Conservation (phyloP, 2,888 invertebrate genomes). For the Spatulosminthurus flaviceps region DNA sequence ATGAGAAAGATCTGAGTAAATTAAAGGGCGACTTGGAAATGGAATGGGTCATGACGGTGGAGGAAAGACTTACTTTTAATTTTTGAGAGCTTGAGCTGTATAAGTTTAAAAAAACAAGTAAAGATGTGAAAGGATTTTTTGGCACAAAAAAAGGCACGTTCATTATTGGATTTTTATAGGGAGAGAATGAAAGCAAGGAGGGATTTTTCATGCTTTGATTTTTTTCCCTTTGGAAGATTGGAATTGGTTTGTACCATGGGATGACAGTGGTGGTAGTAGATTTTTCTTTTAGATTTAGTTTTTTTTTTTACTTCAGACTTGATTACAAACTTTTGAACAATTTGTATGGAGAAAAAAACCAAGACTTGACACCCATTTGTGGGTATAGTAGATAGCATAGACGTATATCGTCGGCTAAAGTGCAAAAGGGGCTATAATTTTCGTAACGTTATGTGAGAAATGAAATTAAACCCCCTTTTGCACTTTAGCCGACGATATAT, state of each 20-base stretch:
- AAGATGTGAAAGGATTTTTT: neutral
- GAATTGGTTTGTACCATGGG: neutral
- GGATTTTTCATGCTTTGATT: neutral
- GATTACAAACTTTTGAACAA: too few relatives aligned
- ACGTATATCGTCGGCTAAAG: slow-evolving; percentile 13
- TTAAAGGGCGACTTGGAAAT: too few relatives aligned
- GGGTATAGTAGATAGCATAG: neutral
- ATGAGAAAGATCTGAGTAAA: too few relatives aligned
- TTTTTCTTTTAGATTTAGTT: neutral
- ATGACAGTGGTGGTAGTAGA: neutral
- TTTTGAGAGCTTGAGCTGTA: neutral
- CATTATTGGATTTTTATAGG: neutral
- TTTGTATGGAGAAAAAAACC: slow-evolving; percentile 32
- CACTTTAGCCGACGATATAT: too few relatives aligned
- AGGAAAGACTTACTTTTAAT: neutral
- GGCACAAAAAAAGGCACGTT: neutral
- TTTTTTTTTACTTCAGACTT: neutral
- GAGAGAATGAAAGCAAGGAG: neutral
- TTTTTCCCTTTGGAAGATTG: neutral
- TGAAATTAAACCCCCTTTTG: too few relatives aligned
- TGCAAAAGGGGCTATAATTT: neutral
- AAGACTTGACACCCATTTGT: slow-evolving; percentile 34
- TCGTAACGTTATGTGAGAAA: neutral
- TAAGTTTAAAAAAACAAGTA: too few relatives aligned
- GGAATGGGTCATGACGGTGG: too few relatives aligned